phyloP scores from a whole-genome alignment of 2,113 vertebrate genomes.

The Mormyrus iriodes region DNA sequence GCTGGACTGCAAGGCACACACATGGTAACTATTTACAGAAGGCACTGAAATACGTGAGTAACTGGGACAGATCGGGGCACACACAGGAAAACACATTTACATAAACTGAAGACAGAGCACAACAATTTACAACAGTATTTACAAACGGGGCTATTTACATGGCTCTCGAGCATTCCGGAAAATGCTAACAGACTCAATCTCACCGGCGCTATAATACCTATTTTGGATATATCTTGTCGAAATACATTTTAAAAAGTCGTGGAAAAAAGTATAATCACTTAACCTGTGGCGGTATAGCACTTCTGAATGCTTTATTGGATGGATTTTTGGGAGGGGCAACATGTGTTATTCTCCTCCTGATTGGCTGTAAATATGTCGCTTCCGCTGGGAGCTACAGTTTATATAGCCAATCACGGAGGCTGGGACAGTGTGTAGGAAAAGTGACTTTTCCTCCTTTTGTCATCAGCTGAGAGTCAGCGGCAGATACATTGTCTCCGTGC shows the following conservation, averaged over 20 bases:
- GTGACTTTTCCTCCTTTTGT: slow-evolving; percentile 17
- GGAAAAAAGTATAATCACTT: neutral
- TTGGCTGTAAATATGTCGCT: slow-evolving; percentile 31
- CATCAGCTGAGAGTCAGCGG: slow-evolving; percentile 54
- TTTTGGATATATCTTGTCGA: too few species aligned
- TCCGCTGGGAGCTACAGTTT: slow-evolving; percentile 32
- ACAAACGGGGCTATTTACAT: neutral
- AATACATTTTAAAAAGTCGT: neutral
- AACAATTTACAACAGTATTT: neutral
- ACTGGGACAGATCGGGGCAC: neutral
- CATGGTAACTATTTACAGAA: neutral
- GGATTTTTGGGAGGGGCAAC: neutral
- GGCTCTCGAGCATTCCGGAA: too few species aligned
- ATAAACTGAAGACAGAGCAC: too few species aligned
- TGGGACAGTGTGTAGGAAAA: slow-evolving; percentile 25
- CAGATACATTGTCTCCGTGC: slow-evolving; percentile 40
- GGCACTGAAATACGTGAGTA: neutral
- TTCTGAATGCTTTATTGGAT: neutral
- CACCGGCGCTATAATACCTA: too few species aligned
- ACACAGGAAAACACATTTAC: neutral
- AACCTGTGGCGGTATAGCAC: neutral
- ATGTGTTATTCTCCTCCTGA: slow-evolving; percentile 18
- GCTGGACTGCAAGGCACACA: neutral
- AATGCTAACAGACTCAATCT: too few species aligned
- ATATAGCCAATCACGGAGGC: slow-evolving; percentile 63